Evolutionary conservation across 1,140 invertebrate species (phyloP).

Genomic region (Mamestra configurata): DNA sequence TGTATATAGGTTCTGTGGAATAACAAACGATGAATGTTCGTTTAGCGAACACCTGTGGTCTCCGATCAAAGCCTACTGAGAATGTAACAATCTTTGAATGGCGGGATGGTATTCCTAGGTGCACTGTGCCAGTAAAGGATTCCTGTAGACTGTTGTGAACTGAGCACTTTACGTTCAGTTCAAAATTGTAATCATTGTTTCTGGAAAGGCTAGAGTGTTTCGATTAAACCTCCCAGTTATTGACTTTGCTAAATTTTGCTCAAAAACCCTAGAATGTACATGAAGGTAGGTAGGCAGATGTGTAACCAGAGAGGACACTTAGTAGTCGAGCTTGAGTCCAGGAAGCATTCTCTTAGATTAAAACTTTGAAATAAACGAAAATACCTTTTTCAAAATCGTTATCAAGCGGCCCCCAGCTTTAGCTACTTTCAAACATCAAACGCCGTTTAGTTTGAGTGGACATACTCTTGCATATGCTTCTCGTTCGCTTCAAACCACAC

Average conservation of each 20-base stretch:
- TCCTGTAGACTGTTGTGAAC: neutral
- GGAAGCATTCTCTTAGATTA: too few species aligned
- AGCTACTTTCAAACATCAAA: conserved; percentile 28
- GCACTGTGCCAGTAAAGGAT: neutral
- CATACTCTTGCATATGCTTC: conserved; percentile 17
- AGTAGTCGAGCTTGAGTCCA: too few species aligned
- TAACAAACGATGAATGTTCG: neutral
- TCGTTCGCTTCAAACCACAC: conserved; percentile 21
- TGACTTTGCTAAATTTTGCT: too few species aligned
- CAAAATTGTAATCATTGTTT: too few species aligned
- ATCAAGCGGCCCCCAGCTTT: neutral
- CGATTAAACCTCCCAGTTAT: too few species aligned
- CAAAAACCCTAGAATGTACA: too few species aligned
- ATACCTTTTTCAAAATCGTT: neutral
- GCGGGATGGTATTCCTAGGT: neutral
- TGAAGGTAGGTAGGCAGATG: too few species aligned
- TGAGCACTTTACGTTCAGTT: too few species aligned
- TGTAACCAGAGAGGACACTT: too few species aligned
- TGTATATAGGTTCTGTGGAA: neutral
- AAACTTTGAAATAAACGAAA: neutral
- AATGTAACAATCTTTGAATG: neutral
- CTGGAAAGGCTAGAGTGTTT: too few species aligned
- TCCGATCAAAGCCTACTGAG: neutral
- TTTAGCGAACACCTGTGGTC: neutral
- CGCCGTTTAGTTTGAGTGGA: conserved; percentile 28